Base-by-base conservation (phyloP, 2,797 vertebrate species). In the Arctocebus calabarensis region DNA sequence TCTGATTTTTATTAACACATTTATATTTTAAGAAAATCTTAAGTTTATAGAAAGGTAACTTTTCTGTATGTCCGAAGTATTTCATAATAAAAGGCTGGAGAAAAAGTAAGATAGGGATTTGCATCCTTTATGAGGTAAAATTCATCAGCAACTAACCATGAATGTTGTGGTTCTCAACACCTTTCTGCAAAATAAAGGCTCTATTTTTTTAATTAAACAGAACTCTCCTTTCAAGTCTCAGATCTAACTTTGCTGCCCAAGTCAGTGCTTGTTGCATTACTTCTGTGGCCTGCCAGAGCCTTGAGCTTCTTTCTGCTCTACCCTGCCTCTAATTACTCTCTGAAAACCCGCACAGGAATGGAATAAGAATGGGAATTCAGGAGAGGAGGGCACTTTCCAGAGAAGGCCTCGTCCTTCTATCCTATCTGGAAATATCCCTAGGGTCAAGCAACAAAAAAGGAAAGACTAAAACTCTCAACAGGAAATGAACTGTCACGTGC, bases 61-160 rank as follows among this genome's bases (percentile, higher is more conserved):
- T 94, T 71, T 87, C 32, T 55, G 34, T 23, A 64, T 83, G 43
- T 61, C 29, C 83, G 43, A 86, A 88, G 8, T 61, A 79, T 91
- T 91, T 74, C 37, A 48, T 79, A 85, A 96, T 66, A 82, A 96
- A 94, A 89, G 86, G 23, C 19, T 87, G 22, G 32, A 84, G 14
- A 3, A 17, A 43, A 71, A n/a, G 16, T 81, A 17, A 86, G 7
- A 57, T 13, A 74, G 83, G 61, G 6, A 64, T 88, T 90, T 82
- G 64, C 2, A 93, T 71, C 48, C n/a, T 32, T 94, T 78, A 96
- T 74, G 22, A 37, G 55, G 61, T 17, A 92, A 78, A 88, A 92
- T 62, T 87, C 59, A 82, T 84, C 59, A 71, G 57, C 40, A 82
- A 85, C 70, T 55, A 88, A 82, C 78, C 45, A 73, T 62, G 29